phyloP scores from a whole-genome alignment of 2,888 invertebrate species.

The Thera obeliscata region DNA sequence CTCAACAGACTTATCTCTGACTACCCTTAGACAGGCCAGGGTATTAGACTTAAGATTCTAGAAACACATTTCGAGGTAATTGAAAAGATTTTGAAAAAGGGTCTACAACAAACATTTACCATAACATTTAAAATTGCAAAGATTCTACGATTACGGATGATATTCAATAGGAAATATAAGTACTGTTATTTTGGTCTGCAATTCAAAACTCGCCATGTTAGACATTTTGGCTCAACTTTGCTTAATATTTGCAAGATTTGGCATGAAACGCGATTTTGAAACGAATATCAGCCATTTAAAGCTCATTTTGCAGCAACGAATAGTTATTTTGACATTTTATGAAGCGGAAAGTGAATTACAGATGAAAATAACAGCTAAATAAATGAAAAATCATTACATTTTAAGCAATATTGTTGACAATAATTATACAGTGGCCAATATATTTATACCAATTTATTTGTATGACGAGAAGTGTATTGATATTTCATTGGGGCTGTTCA shows the following conservation, averaged over 20 bases:
- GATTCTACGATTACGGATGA: not conserved
- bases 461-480: slow-evolving; percentile 21
- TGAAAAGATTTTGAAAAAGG: not conserved
- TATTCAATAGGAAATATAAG: slow-evolving; percentile 2
- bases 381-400: slow-evolving; percentile 22
- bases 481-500: slow-evolving; percentile 16
- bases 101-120: slow-evolving; percentile 5
- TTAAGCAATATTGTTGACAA: slow-evolving; percentile 38
- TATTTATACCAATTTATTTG: slow-evolving; percentile 21
- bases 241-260: not conserved
- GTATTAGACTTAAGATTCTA: too few species aligned
- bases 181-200: slow-evolving; percentile 12
- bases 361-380: slow-evolving; percentile 20
- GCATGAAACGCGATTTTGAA: not conserved
- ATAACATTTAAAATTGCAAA: not conserved
- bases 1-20: not conserved
- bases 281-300: not conserved
- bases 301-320: not conserved
- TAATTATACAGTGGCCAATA: slow-evolving; percentile 36
- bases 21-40: not conserved
- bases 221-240: not conserved
- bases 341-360: not conserved
- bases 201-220: not conserved
- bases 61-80: not conserved
- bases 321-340: not conserved